A percentile compares a stretch with the other conserved stretches of the same genome.
Evolutionary conservation across 2,888 invertebrate genomes (phyloP).

Genomic region (Halictus quadricinctus): DNA sequence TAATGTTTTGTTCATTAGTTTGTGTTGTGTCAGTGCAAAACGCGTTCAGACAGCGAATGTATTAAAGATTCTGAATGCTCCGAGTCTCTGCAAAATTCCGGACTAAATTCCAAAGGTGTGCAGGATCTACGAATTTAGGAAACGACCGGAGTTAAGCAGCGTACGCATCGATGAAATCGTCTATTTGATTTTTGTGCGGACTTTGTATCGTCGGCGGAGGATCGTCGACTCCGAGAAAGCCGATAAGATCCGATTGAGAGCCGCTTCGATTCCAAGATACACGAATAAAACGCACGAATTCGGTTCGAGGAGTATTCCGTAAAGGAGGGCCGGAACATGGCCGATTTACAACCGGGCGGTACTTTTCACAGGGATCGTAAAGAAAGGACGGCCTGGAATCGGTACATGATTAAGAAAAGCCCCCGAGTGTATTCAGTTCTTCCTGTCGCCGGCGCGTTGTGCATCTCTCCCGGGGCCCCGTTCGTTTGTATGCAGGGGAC

Average conservation of each 20-base stretch:
- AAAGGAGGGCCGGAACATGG: slow-evolving; percentile 26
- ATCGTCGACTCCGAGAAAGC: neutral
- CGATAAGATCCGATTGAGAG: slow-evolving; percentile 6
- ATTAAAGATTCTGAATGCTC: no score
- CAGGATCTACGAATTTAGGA: no score
- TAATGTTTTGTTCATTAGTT: no score
- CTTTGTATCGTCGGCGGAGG: neutral
- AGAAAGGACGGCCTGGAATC: slow-evolving; percentile 40
- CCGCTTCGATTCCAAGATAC: slow-evolving; percentile 8
- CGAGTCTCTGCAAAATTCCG: neutral
- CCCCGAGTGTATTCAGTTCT: slow-evolving; percentile 44
- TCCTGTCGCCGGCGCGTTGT: slow-evolving; percentile 34
- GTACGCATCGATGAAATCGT: neutral
- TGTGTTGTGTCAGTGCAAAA: no score
- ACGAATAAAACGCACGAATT: slow-evolving; percentile 27
- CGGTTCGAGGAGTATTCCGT: slow-evolving; percentile 25
- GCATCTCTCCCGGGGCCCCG: slow-evolving; percentile 29
- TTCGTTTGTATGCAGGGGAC: slow-evolving; percentile 70
- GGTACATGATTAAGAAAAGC: slow-evolving; percentile 66
- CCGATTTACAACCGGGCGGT: slow-evolving; percentile 57
- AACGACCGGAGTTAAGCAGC: neutral
- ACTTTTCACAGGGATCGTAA: slow-evolving; percentile 59
- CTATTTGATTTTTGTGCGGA: neutral
- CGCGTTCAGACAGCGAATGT: no score
- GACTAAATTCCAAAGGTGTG: neutral